Evolutionary conservation across 2,888 invertebrate species (phyloP), one percentile per base, ranked within the genome.

Genomic region (Sminthurinus aureus): DNA sequence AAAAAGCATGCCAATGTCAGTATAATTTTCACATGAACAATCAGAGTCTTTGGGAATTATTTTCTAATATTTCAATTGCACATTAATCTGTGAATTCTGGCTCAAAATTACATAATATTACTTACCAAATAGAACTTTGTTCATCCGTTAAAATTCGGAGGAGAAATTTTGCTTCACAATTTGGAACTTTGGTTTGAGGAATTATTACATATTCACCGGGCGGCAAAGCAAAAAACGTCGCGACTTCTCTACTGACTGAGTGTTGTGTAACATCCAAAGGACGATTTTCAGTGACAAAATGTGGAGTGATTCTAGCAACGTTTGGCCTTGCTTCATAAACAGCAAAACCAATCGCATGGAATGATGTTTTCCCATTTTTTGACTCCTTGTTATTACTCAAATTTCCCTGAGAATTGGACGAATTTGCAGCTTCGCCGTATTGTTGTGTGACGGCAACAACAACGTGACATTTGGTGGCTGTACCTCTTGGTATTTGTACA

Each of bases 181-280:
- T 93, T 83, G 94, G 92, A 84, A 92, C 91, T 87, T 93, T 93
- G 83, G 94, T 93, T 91, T 94, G 94, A 84, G 95, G 94, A 87
- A 95, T 93, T 82, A 94, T 93, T 83, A 94, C 92, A 90, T 94
- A 95, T 89, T 94, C 93, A 3, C 95, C 95, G 13, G 94, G 93
- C 76, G 94, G 94, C 89, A 95, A 91, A 80, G 94, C 93, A 91
- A 95, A 94, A 90, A 94, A 94, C 52, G 94, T 94, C 15, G 93
- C 94, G 76, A 94, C 94, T 91, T 94, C 94, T 87, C 93, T 90
- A 4, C 93, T 93, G 51, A 93, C 90, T 0, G 93, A 93, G 90
- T 93, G 93, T 89, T 93, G 93, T 80, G 94, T 93, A 84, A 93
- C 94, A 89, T 94, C 94, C 89, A 94, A 90, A 18, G 94, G 93